Evolutionary conservation across 2,113 vertebrate species (phyloP), one percentile per base, ranked within the genome.

Genomic region (Rutilus rutilus): DNA sequence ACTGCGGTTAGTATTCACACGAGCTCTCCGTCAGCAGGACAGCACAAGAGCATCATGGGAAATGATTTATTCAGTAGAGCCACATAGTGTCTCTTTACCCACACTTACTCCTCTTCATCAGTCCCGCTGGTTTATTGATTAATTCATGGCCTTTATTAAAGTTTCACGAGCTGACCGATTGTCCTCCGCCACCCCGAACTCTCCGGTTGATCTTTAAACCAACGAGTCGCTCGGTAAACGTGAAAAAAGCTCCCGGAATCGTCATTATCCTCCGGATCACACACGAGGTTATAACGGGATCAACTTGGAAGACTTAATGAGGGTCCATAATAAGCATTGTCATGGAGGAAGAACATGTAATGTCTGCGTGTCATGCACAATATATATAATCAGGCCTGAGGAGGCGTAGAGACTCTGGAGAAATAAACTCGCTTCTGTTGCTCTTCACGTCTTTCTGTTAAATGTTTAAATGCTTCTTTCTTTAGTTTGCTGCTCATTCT

Each of bases 61-160:
- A 90, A 94, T 94, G 85, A 95, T 94, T 94, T 92, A 94, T 95
- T 94, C 91, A 94, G 89, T 85, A 88, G 82, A 90, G 91, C 19
- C 54, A 57, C 54, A 52, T 17, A 57, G 54, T 23, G 6, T 89
- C 91, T 87, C 87, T 82, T 88, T 75, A 86, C 90, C 88, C 85
- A 90, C 90, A 83, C 93, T 93, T 92, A 89, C 88, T 86, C 88
- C 88, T 79, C 90, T 91, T 91, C 89, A 93, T 94, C 91, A 90
- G 54, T 8, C 54, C 88, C 84, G 65, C 15, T 47, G 67, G 83
- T 89, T 93, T 92, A 93, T 92, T 93, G 93, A 94, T 93, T 94
- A 92, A 94, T 94, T 94, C 90, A 94, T 93, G 88, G 90, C 77
- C 33, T 87, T 76, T 90, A 94, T 94, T 92, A 93, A 92, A 93